Evolutionary conservation across 23 tunicate genomes (phyloP).

Genomic region (Styela clava): DNA sequence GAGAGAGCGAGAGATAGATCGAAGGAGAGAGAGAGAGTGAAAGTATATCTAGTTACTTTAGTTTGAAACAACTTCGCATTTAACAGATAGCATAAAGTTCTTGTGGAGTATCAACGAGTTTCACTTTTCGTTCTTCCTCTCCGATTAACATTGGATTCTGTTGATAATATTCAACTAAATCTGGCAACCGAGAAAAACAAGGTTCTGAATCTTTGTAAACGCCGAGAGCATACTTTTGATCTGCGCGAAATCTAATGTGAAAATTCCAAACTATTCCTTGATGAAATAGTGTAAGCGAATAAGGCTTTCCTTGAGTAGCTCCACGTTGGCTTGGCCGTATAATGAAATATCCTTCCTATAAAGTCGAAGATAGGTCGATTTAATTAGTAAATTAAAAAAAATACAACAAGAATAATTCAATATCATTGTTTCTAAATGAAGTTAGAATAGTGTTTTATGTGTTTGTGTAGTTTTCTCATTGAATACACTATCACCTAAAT

Average conservation of each 20-base stretch:
- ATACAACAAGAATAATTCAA: background rate
- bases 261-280: conserved; percentile 58
- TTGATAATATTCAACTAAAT: conserved; percentile 56
- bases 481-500: too few relatives aligned
- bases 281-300: conserved; percentile 68
- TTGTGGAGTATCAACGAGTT: conserved; percentile 7
- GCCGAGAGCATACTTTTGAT: conserved; percentile 68
- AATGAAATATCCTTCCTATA: conserved; percentile 81
- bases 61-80: too few relatives aligned
- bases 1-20: too few relatives aligned
- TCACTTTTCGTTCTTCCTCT: conserved; percentile 25
- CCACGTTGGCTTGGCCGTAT: conserved; percentile 61
- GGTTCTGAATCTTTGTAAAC: conserved; percentile 58
- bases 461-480: too few relatives aligned
- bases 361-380: too few relatives aligned
- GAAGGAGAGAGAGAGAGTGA: too few relatives aligned
- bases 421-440: background rate
- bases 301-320: conserved; percentile 42
- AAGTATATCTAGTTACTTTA: too few relatives aligned
- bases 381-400: background rate
- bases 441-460: too few relatives aligned
- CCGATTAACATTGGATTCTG: conserved; percentile 62
- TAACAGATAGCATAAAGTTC: conserved; percentile 15
- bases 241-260: conserved; percentile 70
- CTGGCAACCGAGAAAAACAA: conserved; percentile 52